These are phyloP conservation scores for Mesorhabditis belari DNA, from an alignment of 2,888 invertebrate genomes.

Conservation along the genomic window DNA sequence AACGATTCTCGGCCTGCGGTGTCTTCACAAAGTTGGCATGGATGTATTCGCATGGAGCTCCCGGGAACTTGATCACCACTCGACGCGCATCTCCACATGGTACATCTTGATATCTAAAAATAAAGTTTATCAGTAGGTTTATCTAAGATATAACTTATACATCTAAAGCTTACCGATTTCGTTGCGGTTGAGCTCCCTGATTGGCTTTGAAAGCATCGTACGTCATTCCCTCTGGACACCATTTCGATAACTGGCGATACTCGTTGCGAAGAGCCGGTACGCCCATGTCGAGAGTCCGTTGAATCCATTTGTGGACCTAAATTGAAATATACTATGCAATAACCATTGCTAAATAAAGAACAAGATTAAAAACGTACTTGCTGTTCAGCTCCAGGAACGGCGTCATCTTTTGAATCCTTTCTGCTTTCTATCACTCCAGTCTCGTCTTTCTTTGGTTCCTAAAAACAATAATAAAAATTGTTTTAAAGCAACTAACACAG, in stretches of 20 bases:
- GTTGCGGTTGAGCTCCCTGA: conserved; percentile 14
- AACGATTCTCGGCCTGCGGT: conserved; percentile 21
- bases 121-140: neutral
- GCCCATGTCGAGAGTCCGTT: conserved; percentile 29
- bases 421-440: too few species aligned
- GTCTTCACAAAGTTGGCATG: conserved; percentile 38
- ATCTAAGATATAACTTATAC: neutral
- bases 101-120: conserved; percentile 30
- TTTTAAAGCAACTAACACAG: too few species aligned
- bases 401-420: too few species aligned
- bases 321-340: too few species aligned
- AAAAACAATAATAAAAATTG: too few species aligned
- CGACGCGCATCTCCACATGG: conserved; percentile 33
- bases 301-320: conserved; percentile 20
- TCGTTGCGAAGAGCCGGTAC: conserved; percentile 27
- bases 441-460: too few species aligned
- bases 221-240: conserved; percentile 24
- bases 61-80: conserved; percentile 23
- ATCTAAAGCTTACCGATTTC: conserved; percentile 4
- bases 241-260: conserved; percentile 28
- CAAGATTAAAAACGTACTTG: too few species aligned
- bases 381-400: too few species aligned
- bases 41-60: conserved; percentile 23
- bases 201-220: conserved; percentile 20
- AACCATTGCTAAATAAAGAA: too few species aligned